Base-by-base conservation (phyloP, 2,888 invertebrate species). In the Cephus spinipes region DNA sequence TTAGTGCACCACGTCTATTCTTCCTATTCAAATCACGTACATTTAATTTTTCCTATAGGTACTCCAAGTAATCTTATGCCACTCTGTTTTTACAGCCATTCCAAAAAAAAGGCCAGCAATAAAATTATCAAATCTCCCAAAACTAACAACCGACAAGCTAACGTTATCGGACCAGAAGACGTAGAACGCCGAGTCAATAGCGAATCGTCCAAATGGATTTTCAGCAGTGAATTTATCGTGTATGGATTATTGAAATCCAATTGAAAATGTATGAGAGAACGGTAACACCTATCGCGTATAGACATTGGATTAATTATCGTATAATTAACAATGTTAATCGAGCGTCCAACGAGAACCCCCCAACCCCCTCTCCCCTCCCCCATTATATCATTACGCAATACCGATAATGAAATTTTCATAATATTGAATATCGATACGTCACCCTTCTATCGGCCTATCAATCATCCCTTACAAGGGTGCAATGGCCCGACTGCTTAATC, bases 241-340 rank as follows among this genome's bases (percentile, higher is more conserved):
- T 55, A 55, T 55, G 23, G 55, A 84, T 88, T 85, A 87, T 86
- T 87, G 87, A 88, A 88, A 88, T 82, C 79, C 78, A 81, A 82
- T 81, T 82, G 85, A 86, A 84, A 86, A 75, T 79, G 68, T 75
- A 76, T 35, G 69, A 68, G 68, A 55, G 32, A 33, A 40, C 73
- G 77, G 79, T 76, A 74, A 55, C 78, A 34, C 76, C 71, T 32
- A 78, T 77, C 73, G 79, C 74, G 78, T 73, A 78, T 81, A 69
- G 74, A 34, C 78, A 78, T 68, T 33, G 76, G 83, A 86, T 87
- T 86, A 84, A 86, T 86, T 84, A 86, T 85, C 85, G 86, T 87
- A 88, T 90, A 87, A 89, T 88, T 88, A 89, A 90, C 87, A 86
- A 89, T 87, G 86, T 90, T 89, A 89, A 90, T 90, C 89, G 90